Base-by-base conservation (phyloP, 1,140 invertebrate genomes). In the Eubasilissa regina region DNA sequence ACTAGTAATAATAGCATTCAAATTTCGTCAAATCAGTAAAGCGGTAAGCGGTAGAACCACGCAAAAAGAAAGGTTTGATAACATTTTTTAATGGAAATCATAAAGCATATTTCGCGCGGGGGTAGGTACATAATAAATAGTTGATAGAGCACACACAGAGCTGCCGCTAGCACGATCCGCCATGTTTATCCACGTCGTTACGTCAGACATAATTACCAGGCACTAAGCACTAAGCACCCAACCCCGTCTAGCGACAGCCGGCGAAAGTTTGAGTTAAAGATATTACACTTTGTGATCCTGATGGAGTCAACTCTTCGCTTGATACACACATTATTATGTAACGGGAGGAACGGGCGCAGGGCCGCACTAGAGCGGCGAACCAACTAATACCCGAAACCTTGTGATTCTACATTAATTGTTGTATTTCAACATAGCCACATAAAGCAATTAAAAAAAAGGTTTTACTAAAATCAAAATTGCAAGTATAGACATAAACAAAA, bases 231-330 rank as follows among this genome's bases (percentile, higher is more conserved):
- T 47, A 15, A 19, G 13, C 68, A 51, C 21, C 72, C 51, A 6
- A 19, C 72, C 19, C 55, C 55, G 35, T 75, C 51, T 75, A 56
- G 47, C 62, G 77, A 77, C 75, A 77, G 72, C 51, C 78, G 70
- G 56, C 56, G 55, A 74, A 79, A 80, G 62, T 76, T 80, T 80
- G 73, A 80, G 58, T 80, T 80, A 68, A 80, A 74, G 78, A 80
- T 80, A 80, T 80, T 80, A 80, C 51, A 80, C 62, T 80, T 80
- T 76, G 78, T 62, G 78, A 80, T 80, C 78, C 78, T 73, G 72
- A 75, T 60, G 78, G 45, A 73, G 68, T 70, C 55, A 70, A 66
- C 56, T 58, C 76, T 70, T 78, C 66, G 62, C 55, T 53, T 60
- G 77, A 60, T 66, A 73, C 68, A 64, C 77, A 68, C 64, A 68